Percentiles rank a stretch among this genome's conserved stretches.
Conservation (phyloP, 2,888 invertebrate species). For the Acanthosepion esculentum region DNA sequence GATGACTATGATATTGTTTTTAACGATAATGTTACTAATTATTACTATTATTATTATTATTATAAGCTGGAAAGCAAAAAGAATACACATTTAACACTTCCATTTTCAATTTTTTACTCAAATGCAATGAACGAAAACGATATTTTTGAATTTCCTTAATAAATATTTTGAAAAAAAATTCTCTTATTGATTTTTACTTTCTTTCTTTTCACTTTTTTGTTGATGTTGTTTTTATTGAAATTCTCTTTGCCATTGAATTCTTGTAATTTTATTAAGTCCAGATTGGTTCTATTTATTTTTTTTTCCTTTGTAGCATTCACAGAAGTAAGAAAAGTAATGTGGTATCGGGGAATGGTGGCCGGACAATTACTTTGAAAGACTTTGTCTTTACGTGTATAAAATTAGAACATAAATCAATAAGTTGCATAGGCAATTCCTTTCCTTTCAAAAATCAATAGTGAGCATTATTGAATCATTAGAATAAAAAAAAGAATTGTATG, state of each 20-base stretch:
- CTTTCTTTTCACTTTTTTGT: neutral
- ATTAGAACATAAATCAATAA: neutral
- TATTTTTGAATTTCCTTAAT: slow-evolving; percentile 33
- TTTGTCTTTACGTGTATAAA: neutral
- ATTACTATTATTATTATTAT: slow-evolving; percentile 33
- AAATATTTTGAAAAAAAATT: neutral
- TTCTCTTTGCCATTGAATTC: neutral
- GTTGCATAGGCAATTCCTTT: neutral
- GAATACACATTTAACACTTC: slow-evolving; percentile 33
- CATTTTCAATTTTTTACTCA: slow-evolving; percentile 33
- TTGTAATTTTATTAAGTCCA: neutral
- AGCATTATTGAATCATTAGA: neutral
- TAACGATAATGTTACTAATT: neutral
- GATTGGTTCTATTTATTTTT: slow-evolving; percentile 11
- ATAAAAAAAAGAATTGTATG: neutral
- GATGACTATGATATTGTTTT: slow-evolving; percentile 8
- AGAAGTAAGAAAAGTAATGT: neutral
- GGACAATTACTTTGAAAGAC: neutral
- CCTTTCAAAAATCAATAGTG: neutral
- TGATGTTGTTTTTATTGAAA: neutral
- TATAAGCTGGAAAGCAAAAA: slow-evolving; percentile 21
- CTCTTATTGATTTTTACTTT: neutral
- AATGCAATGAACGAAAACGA: slow-evolving; percentile 22
- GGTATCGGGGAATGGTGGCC: neutral
- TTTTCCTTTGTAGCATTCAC: neutral